Base-by-base conservation (phyloP, 2,888 invertebrate genomes). In the Drosophila melanosoma region DNA sequence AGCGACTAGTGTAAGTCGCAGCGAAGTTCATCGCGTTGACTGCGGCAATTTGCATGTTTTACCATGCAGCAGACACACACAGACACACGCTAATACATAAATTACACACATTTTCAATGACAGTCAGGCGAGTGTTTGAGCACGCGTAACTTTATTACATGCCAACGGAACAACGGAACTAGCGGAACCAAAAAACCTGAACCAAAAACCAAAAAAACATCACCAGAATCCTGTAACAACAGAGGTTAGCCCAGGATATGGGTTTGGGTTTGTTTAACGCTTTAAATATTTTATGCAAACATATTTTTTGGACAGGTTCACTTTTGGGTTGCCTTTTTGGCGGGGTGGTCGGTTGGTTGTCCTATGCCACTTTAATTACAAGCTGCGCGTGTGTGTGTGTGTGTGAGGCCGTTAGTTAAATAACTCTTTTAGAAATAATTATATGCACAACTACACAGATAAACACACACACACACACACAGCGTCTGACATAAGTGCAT, bases 41-140 rank as follows among this genome's bases (percentile, higher is more conserved):
- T 88, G 84, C 71, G 84, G 89, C 84, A 87, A 87, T 87, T 90
- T 90, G 90, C 88, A 87, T 87, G 89, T 83, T 86, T 88, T 77
- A 87, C 66, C 87, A 79, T 88, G 83, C 83, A 81, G 29, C 57
- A 79, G 52, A 72, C 63, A 61, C 70, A 49, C 49, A 58, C 29
- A 58, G 38, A 72, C 61, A 64, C 69, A 82, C 72, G 71, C 85
- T 85, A 87, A 85, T 89, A 85, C 89, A 85, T 85, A 85, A 85
- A 85, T 85, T 85, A 85, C 83, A 85, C 78, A 78, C 86, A 82
- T 89, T 89, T 89, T 89, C 78, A 85, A 82, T 85, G 85, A 85
- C 89, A 85, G 89, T 69, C 74, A 69, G 71, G 72, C 71, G 66
- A 76, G 74, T 72, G 74, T 75, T 77, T 77, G 72, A 79, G 73